Base-by-base conservation (phyloP, 2,888 invertebrate species). In the Calameuta idolon region DNA sequence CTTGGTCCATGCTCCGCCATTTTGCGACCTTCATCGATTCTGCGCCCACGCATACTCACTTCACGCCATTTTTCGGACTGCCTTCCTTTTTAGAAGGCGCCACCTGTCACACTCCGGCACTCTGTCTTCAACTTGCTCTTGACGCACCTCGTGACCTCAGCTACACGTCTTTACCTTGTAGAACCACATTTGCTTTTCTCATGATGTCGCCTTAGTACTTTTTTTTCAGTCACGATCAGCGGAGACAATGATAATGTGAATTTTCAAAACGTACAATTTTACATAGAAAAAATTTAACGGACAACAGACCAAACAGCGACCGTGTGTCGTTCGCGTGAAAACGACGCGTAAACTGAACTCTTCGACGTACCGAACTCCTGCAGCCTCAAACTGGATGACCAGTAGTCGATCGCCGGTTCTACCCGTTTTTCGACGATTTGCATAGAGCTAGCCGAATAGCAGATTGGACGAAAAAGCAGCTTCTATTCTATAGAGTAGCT, bases 21-120 rank as follows among this genome's bases (percentile, higher is more conserved):
- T 89, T 89, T 90, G 87, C 85, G 84, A 83, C 84, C 88, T 87
- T 89, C 88, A 89, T 89, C 87, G 89, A 90, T 89, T 87, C 87
- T 89, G 87, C 87, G 88, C 88, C 87, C 85, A 88, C 88, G 87
- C 88, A 88, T 83, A 81, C 83, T 83, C 84, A 87, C 89, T 89
- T 88, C 88, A 88, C 89, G 86, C 89, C 87, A 87, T 88, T 89
- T 89, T 87, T 86, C 84, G 23, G 23, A 23, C 23, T 55, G 55
- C 55, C 23, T 55, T 55, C 55, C 55, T 23, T 75, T 79, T 79
- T 76, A 34, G 37, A 75, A 31, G 23, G 23, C 34, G 33, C 77
- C n/a, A 30, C 69, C 55, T 55, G 55, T 55, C 55, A 55, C 55
- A 2, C 55, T 55, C 23, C 23, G 55, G 5, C 55, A 55, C 15